Evolutionary conservation across 2,888 invertebrate species (phyloP).

Genomic region (Lottia gigantea): DNA sequence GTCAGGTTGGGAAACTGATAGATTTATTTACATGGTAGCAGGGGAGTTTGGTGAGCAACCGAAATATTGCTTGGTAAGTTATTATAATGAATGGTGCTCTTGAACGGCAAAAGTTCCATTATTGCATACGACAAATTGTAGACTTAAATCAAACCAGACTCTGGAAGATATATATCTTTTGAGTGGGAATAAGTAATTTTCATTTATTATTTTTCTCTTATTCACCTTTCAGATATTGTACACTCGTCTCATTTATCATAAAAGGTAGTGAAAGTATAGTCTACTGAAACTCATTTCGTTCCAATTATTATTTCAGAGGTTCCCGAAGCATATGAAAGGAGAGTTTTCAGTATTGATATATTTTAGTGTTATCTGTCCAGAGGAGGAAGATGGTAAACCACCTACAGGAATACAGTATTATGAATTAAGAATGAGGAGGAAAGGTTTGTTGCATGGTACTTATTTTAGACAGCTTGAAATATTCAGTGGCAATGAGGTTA

Average conservation of each 20-base stretch:
- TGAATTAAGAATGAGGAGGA: constrained; percentile 48
- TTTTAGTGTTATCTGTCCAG: constrained; percentile 58
- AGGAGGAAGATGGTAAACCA: constrained; percentile 51
- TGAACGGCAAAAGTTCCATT: neutral
- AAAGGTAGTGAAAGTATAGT: too few species aligned
- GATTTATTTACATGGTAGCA: constrained; percentile 55
- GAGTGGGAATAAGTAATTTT: too few species aligned
- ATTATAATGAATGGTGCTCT: neutral
- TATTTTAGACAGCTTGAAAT: neutral
- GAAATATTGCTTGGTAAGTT: constrained; percentile 57
- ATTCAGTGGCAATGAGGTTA: too few species aligned
- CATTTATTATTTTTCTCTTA: too few species aligned
- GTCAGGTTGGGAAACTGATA: constrained; percentile 56
- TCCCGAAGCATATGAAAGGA: constrained; percentile 43
- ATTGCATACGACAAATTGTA: neutral
- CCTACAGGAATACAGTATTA: constrained; percentile 58
- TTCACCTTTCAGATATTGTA: too few species aligned
- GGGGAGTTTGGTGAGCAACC: constrained; percentile 45
- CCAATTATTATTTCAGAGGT: constrained; percentile 43
- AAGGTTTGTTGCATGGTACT: constrained; percentile 34
- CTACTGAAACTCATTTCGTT: too few species aligned
- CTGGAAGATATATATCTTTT: too few species aligned
- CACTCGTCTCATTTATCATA: too few species aligned
- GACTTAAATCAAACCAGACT: too few species aligned
- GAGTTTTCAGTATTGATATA: constrained; percentile 53